A percentile compares a stretch with the other conserved stretches of the same genome.
These are phyloP conservation scores for Cygnus buccinator DNA, from an alignment of 2,113 vertebrate species.

Conservation along the genomic window DNA sequence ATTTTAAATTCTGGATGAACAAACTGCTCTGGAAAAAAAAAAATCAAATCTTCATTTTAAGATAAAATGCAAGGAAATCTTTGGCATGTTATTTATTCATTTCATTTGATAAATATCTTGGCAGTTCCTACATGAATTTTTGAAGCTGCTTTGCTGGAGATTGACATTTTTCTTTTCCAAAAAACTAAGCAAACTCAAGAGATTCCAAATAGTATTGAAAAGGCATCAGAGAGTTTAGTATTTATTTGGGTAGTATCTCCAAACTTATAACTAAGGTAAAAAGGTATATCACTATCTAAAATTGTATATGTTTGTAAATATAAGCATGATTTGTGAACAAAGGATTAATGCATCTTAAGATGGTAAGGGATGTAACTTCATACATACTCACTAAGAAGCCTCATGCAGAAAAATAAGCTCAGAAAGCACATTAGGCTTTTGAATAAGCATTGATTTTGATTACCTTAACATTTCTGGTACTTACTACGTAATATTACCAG, in stretches of 20 bases:
- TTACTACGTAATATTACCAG: neutral
- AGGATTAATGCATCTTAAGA: neutral
- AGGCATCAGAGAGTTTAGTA: neutral
- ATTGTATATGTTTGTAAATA: neutral
- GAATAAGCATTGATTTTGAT: neutral
- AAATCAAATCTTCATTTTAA: neutral
- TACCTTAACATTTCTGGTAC: neutral
- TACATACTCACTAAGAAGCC: fast-evolving
- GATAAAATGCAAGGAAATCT: neutral
- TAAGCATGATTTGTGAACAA: neutral
- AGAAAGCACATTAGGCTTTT: neutral
- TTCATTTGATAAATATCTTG: neutral
- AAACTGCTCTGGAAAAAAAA: neutral
- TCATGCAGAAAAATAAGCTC: neutral
- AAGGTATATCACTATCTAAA: neutral
- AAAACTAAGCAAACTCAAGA: neutral
- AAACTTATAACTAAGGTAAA: neutral
- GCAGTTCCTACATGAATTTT: neutral
- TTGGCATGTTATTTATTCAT: neutral
- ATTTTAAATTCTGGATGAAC: neutral
- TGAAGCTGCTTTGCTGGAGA: neutral
- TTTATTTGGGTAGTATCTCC: neutral
- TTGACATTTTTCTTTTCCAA: neutral
- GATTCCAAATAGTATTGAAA: neutral
- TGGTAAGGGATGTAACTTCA: neutral